These are phyloP conservation scores for Pterostichus madidus DNA, from an alignment of 2,888 invertebrate species.

Conservation along the genomic window DNA sequence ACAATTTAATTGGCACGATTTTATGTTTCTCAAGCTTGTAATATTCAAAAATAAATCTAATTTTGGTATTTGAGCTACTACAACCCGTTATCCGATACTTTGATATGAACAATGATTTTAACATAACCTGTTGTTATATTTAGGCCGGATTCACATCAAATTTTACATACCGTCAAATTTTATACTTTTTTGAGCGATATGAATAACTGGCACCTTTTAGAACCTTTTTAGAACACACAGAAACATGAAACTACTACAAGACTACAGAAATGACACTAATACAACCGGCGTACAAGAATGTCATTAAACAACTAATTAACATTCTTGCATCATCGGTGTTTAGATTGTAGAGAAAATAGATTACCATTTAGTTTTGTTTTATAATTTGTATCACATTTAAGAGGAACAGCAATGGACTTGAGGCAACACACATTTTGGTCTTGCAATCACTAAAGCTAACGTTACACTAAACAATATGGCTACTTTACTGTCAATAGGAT, in stretches of 20 bases:
- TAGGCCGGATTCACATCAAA: conserved; percentile 50
- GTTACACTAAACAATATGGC: conserved; percentile 48
- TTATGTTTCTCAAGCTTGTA: not conserved
- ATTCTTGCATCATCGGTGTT: not conserved
- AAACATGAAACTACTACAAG: conserved; percentile 13
- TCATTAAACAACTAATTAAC: not conserved
- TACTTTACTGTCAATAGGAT: conserved; percentile 28
- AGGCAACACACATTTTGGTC: conserved; percentile 62
- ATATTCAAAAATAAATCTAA: conserved; percentile 34
- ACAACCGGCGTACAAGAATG: not conserved
- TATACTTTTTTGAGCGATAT: conserved; percentile 68
- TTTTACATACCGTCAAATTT: conserved; percentile 23
- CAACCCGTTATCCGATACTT: conserved; percentile 25
- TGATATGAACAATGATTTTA: conserved; percentile 44
- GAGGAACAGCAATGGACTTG: conserved; percentile 57
- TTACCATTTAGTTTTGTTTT: conserved; percentile 49
- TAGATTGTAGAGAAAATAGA: conserved; percentile 60
- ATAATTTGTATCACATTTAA: conserved; percentile 60
- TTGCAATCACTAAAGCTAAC: conserved; percentile 57
- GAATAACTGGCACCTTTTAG: conserved; percentile 58
- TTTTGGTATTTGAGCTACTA: conserved; percentile 38
- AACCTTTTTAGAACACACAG: conserved; percentile 42
- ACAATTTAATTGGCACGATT: conserved; percentile 49
- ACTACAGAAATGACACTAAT: not conserved
- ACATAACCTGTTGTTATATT: conserved; percentile 29